Percentiles rank a stretch among this genome's conserved stretches.
Evolutionary conservation across 1,140 invertebrate genomes (phyloP).

Genomic region (Daktulosphaira vitifoliae): DNA sequence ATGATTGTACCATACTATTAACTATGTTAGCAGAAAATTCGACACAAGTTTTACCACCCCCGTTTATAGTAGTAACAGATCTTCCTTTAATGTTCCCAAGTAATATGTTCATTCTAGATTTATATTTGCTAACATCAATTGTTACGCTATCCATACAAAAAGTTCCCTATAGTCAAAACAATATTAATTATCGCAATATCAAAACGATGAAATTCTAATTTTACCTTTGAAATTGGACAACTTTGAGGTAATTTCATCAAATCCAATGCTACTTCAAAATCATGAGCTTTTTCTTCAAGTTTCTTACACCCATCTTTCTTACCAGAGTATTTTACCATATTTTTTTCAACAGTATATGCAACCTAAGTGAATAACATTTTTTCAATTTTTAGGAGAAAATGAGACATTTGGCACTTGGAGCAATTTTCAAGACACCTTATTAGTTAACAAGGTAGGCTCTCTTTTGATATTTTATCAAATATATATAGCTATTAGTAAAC

Average conservation of each 20-base stretch:
- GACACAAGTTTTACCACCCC: constrained; percentile 2
- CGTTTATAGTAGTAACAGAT: background rate
- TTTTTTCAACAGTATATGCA: background rate
- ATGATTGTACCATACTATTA: background rate
- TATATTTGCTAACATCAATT: constrained; percentile 12
- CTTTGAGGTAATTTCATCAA: background rate
- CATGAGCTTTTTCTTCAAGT: background rate
- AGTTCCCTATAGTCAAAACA: background rate
- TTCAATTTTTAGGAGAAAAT: too few species aligned
- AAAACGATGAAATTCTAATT: background rate
- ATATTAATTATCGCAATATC: too few species aligned
- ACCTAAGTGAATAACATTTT: too few species aligned
- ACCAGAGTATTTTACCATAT: background rate
- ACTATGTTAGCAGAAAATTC: background rate
- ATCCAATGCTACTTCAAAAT: background rate
- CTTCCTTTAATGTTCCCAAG: background rate
- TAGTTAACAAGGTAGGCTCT: too few species aligned
- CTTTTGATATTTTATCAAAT: too few species aligned
- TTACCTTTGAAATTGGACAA: constrained; percentile 8
- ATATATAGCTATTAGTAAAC: too few species aligned
- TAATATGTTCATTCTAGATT: background rate
- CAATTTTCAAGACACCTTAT: too few species aligned
- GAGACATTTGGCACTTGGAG: too few species aligned
- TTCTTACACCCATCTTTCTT: background rate
- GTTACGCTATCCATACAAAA: background rate